phyloP scores from a whole-genome alignment of 1,140 invertebrate species.

The Formica exsecta region DNA sequence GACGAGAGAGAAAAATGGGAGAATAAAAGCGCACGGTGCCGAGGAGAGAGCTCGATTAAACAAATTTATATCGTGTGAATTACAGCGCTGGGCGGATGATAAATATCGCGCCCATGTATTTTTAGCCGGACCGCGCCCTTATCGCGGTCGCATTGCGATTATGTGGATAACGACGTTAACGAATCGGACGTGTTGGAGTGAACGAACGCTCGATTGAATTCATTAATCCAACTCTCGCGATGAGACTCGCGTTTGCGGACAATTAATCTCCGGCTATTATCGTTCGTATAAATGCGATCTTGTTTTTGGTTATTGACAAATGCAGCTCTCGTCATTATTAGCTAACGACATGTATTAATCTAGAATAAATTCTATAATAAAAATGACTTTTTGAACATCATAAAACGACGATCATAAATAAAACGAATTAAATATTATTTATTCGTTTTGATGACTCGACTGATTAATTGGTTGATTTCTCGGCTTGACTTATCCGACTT shows the following conservation, averaged over 20 bases:
- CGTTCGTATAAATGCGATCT: background rate
- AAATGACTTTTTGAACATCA: background rate
- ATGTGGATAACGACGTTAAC: constrained; percentile 53
- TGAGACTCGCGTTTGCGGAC: constrained; percentile 8
- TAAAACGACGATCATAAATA: background rate
- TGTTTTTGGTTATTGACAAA: background rate
- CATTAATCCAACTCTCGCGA: constrained; percentile 38
- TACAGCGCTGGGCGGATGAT: constrained; percentile 24
- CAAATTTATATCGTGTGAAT: constrained; percentile 60
- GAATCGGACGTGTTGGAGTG: constrained; percentile 11
- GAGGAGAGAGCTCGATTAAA: constrained; percentile 35
- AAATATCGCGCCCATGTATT: constrained; percentile 49
- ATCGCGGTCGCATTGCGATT: constrained; percentile 51
- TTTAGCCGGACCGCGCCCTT: constrained; percentile 54
- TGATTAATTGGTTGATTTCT: background rate
- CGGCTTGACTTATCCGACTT: background rate
- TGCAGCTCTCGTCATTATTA: background rate
- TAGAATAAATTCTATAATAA: background rate
- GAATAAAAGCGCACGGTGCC: background rate
- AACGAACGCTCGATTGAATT: constrained; percentile 40
- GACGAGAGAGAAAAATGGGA: background rate
- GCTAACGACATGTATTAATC: background rate
- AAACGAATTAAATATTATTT: background rate
- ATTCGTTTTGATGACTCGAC: background rate
- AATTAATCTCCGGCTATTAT: constrained; percentile 27